Evolutionary conservation across 2,797 vertebrate species (phyloP).

Genomic region (Macropodus opercularis): DNA sequence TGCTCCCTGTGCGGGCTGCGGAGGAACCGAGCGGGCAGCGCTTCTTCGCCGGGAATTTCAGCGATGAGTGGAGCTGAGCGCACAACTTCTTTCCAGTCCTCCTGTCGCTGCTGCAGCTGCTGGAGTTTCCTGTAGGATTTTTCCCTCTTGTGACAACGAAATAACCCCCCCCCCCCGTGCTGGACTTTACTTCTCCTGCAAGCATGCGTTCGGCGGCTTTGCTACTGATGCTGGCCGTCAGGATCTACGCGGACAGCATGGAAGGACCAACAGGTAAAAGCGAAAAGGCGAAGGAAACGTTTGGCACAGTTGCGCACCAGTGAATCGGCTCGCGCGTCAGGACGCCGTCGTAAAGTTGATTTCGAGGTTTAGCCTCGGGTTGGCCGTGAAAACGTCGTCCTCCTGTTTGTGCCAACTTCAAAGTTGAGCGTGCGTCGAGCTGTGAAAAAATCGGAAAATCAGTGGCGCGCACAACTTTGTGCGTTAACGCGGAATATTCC

Average conservation of each 20-base stretch:
- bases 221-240: slow-evolving; percentile 73
- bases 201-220: slow-evolving; percentile 71
- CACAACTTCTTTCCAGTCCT: slow-evolving; percentile 65
- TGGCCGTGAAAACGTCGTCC: no score
- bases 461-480: slow-evolving; percentile 30
- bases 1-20: slow-evolving; percentile 68
- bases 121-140: slow-evolving; percentile 66
- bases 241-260: slow-evolving; percentile 77
- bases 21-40: slow-evolving; percentile 52
- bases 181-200: slow-evolving; percentile 70
- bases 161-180: slow-evolving; percentile 41
- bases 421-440: slow-evolving; percentile 38
- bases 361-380: neutral
- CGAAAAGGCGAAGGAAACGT: neutral
- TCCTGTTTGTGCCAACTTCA: neutral
- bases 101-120: slow-evolving; percentile 19
- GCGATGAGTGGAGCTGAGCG: slow-evolving; percentile 54
- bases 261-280: slow-evolving; percentile 83
- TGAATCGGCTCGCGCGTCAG: neutral
- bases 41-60: slow-evolving; percentile 49
- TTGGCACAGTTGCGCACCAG: slow-evolving; percentile 7
- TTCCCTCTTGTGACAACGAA: slow-evolving; percentile 40
- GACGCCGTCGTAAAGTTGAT: slow-evolving; percentile 30
- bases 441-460: neutral
- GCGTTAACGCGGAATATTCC: slow-evolving; percentile 8